Base-by-base conservation (phyloP, 2,888 invertebrate genomes). In the Brenthis daphne region DNA sequence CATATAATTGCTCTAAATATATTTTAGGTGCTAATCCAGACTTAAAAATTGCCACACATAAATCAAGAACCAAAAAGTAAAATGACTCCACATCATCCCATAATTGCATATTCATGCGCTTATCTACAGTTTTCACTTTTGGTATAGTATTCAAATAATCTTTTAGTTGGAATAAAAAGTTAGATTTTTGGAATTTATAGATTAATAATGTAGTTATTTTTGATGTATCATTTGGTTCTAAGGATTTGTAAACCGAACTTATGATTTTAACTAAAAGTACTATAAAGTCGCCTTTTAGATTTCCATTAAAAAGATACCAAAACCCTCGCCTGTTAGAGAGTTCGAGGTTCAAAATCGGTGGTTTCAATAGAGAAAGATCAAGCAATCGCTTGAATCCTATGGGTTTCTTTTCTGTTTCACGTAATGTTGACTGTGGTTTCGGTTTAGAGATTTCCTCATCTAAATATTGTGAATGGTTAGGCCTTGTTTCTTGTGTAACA, bases 351-450 rank as follows among this genome's bases (percentile, higher is more conserved):
- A 93, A 79, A 71, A 86, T 80, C 53, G 90, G 86, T 20, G 89
- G 84, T 71, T 87, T 82, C 71, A 92, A 77, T 65, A 82, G 73
- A 0, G 90, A 89, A 70, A 93, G 82, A 61, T 91, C 89, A 20
- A 86, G 77, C 5, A 94, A 79, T 70, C 87, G 82, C 77, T 89
- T 93, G 74, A 87, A 93, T 14, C 93, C 93, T 67, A 93, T 91
- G 11, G 90, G 84, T 77, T 88, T 91, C 70, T 83, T 90, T 72
- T 90, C 89, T 5, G 77, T 80, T 64, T 81, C 80, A 67, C 77
- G 76, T 6, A 80, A 77, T 72, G 83, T 85, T 8, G 80, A 60
- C 11, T 74, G 57, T 2, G 72, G 69, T 73, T 81, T 75, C 3
- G 80, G 66, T 48, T 80, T 81, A 47, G 76, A 72, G 57, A 76